Percentiles rank a stretch among this genome's conserved stretches.
Conservation (phyloP, 2,113 vertebrate genomes). For the Oreochromis aureus region DNA sequence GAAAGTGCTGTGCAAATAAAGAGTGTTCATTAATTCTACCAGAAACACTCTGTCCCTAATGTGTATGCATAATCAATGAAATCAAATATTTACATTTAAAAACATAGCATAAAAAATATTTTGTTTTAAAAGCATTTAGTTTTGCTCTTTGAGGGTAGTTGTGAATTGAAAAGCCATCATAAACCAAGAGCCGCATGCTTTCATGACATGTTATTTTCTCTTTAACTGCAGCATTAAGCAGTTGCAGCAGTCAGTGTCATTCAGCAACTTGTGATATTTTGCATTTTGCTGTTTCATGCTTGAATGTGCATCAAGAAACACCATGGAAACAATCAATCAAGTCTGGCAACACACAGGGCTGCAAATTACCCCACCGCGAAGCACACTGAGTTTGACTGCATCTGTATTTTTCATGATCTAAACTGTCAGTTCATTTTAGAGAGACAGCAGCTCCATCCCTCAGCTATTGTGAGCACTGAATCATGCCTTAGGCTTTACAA, state of each 20-base stretch:
- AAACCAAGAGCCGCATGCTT: not conserved
- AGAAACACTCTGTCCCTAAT: not conserved
- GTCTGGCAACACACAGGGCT: constrained; percentile 34
- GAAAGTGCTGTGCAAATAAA: not conserved
- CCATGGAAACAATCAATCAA: constrained; percentile 43
- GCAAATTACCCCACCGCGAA: constrained; percentile 31
- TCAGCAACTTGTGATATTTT: constrained; percentile 1
- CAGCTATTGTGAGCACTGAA: not conserved
- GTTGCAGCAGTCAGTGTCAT: not conserved
- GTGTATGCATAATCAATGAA: not conserved
- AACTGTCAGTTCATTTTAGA: constrained; percentile 12
- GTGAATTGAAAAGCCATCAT: not conserved
- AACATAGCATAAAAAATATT: not conserved
- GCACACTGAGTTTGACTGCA: constrained; percentile 6
- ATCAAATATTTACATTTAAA: not conserved
- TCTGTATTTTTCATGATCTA: constrained; percentile 29
- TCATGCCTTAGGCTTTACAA: not conserved
- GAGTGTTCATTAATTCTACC: not conserved
- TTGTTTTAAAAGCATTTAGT: not conserved
- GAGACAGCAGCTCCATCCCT: not conserved
- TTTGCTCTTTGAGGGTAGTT: not conserved
- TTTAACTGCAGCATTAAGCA: not conserved
- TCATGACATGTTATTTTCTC: not conserved
- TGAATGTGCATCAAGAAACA: constrained; percentile 25
- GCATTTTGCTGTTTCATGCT: constrained; percentile 8